Evolutionary conservation across 1,140 invertebrate genomes (phyloP).

Genomic region (Orussus abietinus): DNA sequence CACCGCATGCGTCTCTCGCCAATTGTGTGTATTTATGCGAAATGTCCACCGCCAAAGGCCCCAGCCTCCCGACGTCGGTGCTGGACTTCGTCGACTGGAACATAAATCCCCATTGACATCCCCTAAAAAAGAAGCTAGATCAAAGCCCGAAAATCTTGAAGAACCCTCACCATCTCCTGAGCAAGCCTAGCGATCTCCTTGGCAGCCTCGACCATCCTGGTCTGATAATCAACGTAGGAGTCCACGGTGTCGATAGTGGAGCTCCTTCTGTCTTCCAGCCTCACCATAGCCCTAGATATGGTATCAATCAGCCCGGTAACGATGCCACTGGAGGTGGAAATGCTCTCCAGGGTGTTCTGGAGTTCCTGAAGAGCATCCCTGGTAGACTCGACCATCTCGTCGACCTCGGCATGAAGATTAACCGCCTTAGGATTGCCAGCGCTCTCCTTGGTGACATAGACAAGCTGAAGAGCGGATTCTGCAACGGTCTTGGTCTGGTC

Average conservation of each 20-base stretch:
- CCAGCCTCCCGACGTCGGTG: slow-evolving; percentile 67
- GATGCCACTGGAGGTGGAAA: slow-evolving; percentile 82
- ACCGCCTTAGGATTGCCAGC: slow-evolving; percentile 89
- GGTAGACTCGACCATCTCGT: slow-evolving; percentile 75
- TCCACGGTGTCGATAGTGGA: slow-evolving; percentile 55
- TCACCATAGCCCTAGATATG: slow-evolving; percentile 79
- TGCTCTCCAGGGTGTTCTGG: slow-evolving; percentile 73
- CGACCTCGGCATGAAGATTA: slow-evolving; percentile 75
- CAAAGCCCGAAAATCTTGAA: slow-evolving; percentile 1
- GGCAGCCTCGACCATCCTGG: slow-evolving; percentile 87
- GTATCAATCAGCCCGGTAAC: slow-evolving; percentile 85
- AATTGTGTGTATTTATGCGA: slow-evolving; percentile 85
- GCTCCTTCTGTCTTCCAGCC: slow-evolving; percentile 67
- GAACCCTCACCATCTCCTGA: slow-evolving; percentile 80
- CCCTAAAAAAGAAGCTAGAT: slow-evolving; percentile 1
- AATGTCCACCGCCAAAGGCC: slow-evolving; percentile 77
- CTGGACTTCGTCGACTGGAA: slow-evolving; percentile 68
- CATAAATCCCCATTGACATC: slow-evolving; percentile 12
- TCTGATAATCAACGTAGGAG: slow-evolving; percentile 94
- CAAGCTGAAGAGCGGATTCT: slow-evolving; percentile 82
- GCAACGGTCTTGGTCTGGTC: slow-evolving; percentile 93
- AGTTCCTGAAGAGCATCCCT: slow-evolving; percentile 81
- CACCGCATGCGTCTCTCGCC: slow-evolving; percentile 84
- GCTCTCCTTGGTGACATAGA: slow-evolving; percentile 82
- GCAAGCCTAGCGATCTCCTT: slow-evolving; percentile 92